Evolutionary conservation across 2,888 invertebrate species (phyloP).

Genomic region (Agrilus cyanescens): DNA sequence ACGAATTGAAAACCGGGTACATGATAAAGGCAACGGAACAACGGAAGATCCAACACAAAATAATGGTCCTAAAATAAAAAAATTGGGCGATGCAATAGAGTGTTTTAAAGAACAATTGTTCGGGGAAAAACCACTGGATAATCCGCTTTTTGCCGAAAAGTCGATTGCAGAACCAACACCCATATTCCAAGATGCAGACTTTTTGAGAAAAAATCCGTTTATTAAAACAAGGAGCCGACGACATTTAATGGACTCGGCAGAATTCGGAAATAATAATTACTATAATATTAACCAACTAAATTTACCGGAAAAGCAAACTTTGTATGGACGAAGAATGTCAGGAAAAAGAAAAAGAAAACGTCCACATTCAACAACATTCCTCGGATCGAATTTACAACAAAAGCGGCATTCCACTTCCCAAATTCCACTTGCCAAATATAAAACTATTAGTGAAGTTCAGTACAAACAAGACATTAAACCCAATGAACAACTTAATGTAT

Average conservation of each 20-base stretch:
- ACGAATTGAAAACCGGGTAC: constrained; percentile 27
- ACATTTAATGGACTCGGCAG: neutral
- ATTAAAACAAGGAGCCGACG: too few relatives aligned
- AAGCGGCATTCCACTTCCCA: neutral
- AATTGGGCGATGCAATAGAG: constrained; percentile 60
- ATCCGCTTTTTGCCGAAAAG: constrained; percentile 56
- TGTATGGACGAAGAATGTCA: neutral
- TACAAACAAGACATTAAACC: constrained; percentile 34
- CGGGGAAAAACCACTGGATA: constrained; percentile 62
- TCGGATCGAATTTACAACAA: neutral
- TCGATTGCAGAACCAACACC: constrained; percentile 40
- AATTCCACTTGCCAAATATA: constrained; percentile 8
- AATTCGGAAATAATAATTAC: neutral
- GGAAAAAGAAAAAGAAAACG: neutral
- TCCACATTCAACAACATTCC: neutral
- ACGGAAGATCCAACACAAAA: constrained; percentile 18
- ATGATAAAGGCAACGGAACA: constrained; percentile 20
- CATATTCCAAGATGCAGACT: constrained; percentile 20
- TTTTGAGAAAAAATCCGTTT: neutral
- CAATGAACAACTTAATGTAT: constrained; percentile 35
- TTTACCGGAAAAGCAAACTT: neutral
- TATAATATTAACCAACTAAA: neutral
- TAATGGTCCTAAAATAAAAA: constrained; percentile 42
- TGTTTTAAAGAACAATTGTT: constrained; percentile 66
- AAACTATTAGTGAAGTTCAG: constrained; percentile 27